Base-by-base conservation (phyloP, 1,140 invertebrate species). In the Phortica variegata region DNA sequence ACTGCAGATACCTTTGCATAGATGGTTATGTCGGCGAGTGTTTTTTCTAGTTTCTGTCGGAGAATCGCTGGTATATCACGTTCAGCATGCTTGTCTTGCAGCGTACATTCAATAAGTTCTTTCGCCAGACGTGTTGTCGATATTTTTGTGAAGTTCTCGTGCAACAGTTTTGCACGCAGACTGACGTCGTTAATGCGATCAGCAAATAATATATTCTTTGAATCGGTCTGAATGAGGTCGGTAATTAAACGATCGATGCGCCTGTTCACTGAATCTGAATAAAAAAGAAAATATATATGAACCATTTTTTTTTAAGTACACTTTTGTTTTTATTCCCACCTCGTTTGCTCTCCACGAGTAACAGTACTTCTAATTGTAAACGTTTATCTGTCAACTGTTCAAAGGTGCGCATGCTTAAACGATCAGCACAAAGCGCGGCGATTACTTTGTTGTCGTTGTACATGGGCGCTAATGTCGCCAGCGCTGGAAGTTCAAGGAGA, bases 381-480 rank as follows among this genome's bases (percentile, higher is more conserved):
- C 13, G 21, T 34, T 31, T 29, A 2, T 45, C 2, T 3, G 60
- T 44, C 2, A 49, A 6, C 1, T 37, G 34, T 18, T 52, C 52
- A 10, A 63, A 18, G 3, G 16, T n/a, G 7, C 19, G 8, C 6
- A 45, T 56, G 8, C 60, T 54, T 32, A 69, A 2, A 9, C 77
- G 50, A 41, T 77, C 72, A 19, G 79, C 68, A 20, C 77, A 68
- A 13, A 83, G 58, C 26, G 78, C 79, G 2, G 81, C 73, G 4
- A 82, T 48, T 3, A 78, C 76, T 34, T 60, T 52, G 60, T 83
- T 84, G 4, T 76, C 63, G 3, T 78, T 53, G 45, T 79, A 82
- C 5, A 84, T 48, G 4, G 44, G 20, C 10, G 78, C 74, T 17
- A 83, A 52, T 13, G 58, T 55, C 4, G 73, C 47, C 1, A 79